These are phyloP conservation scores for Austrolebias charrua DNA, from an alignment of 2,797 vertebrate genomes.

Conservation along the genomic window DNA sequence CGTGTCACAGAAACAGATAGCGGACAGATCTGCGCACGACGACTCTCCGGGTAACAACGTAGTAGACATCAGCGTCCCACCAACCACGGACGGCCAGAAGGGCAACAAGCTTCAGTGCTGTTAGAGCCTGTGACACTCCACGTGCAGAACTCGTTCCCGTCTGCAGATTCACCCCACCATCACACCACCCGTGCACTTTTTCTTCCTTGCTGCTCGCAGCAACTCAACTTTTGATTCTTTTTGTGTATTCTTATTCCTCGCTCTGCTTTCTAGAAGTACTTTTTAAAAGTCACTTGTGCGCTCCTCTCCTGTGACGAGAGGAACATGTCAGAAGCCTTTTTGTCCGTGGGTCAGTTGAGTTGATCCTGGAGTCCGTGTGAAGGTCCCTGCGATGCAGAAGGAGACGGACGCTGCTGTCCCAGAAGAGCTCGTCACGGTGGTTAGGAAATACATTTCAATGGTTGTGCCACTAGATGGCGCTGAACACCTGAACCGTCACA, in stretches of 20 bases:
- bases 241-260: conserved; percentile 14
- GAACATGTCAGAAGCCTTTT: conserved; percentile 62
- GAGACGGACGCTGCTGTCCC: conserved; percentile 29
- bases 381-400: conserved; percentile 50
- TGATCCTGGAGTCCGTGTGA: conserved; percentile 43
- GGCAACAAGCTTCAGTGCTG: conserved; percentile 97
- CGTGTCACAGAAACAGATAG: conserved; percentile 97
- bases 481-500: conserved; percentile 64
- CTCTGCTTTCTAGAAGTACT: conserved; percentile 53
- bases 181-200: conserved; percentile 65
- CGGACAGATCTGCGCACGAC: conserved; percentile 91
- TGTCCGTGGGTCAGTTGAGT: conserved; percentile 49
- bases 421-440: conserved; percentile 39
- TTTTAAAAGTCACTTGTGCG: conserved; percentile 61
- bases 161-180: conserved; percentile 14
- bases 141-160: conserved; percentile 69
- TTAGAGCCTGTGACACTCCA: conserved; percentile 88
- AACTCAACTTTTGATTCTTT: conserved; percentile 34
- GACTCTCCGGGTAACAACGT: conserved; percentile 97
- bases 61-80: conserved; percentile 94
- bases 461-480: conserved; percentile 73
- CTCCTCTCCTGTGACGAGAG: conserved; percentile 63
- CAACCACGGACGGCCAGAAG: conserved; percentile 93
- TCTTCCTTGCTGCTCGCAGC: conserved; percentile 39
- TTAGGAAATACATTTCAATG: conserved; percentile 53